These are phyloP conservation scores for Lonchura striata DNA, from an alignment of 2,113 vertebrate species.

Conservation along the genomic window DNA sequence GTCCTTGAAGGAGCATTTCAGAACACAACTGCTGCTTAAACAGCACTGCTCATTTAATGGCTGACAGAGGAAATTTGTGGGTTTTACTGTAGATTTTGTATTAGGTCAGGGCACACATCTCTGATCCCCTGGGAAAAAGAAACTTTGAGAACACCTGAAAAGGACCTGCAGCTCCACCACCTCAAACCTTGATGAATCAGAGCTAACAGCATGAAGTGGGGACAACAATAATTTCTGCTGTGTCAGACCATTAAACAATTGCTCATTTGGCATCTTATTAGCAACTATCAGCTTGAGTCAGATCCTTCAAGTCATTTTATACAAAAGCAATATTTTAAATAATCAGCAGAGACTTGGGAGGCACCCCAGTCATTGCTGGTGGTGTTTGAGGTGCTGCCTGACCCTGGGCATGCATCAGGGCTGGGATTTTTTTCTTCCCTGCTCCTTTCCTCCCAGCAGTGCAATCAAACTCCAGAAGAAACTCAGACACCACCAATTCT, in stretches of 20 bases:
- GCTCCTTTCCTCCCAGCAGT: neutral
- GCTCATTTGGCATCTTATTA: neutral
- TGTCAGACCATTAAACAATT: neutral
- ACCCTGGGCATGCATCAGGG: neutral
- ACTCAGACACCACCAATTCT: neutral
- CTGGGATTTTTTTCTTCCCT: neutral
- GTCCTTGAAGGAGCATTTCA: slow-evolving; percentile 28
- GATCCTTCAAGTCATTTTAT: neutral
- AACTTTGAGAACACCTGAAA: neutral
- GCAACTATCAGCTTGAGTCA: neutral
- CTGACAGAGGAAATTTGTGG: neutral
- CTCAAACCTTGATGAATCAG: neutral
- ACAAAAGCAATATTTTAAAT: neutral
- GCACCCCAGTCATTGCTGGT: neutral
- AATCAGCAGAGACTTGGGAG: neutral
- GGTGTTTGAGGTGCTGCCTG: neutral
- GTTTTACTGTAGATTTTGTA: neutral
- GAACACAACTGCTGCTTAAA: neutral
- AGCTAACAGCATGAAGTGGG: neutral
- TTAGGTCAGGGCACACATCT: neutral
- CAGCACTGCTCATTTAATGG: neutral
- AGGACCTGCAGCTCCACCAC: neutral
- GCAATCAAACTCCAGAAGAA: neutral
- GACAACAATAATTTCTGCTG: neutral
- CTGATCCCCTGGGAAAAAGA: neutral